These are phyloP conservation scores for Malthinus seriepunctatus DNA, from an alignment of 2,888 invertebrate genomes.

Conservation along the genomic window DNA sequence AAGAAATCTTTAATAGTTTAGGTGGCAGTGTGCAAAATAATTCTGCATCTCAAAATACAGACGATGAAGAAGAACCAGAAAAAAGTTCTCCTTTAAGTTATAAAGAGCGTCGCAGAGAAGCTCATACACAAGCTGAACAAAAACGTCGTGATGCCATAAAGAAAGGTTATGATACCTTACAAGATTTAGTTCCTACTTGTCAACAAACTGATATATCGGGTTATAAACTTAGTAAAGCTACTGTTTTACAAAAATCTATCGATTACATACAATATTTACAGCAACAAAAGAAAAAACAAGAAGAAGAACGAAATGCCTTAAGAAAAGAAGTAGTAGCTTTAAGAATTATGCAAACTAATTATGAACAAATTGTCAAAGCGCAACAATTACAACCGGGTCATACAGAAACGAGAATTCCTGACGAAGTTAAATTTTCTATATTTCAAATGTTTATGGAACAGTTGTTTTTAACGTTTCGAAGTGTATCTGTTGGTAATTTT, in stretches of 20 bases:
- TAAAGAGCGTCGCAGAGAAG: constrained; percentile 91
- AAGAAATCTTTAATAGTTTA: constrained; percentile 1
- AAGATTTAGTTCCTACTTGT: constrained; percentile 91
- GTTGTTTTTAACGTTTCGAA: constrained; percentile 87
- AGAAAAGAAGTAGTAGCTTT: constrained; percentile 92
- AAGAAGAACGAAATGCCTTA: constrained; percentile 88
- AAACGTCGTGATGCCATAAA: constrained; percentile 96
- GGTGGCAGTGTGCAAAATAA: background rate
- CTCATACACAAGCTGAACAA: constrained; percentile 96
- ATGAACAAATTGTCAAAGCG: constrained; percentile 94
- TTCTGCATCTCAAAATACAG: constrained; percentile 50
- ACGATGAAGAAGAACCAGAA: constrained; percentile 64
- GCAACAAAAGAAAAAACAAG: constrained; percentile 90
- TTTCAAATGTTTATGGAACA: constrained; percentile 95
- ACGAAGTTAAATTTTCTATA: constrained; percentile 96
- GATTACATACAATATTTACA: constrained; percentile 91
- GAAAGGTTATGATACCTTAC: constrained; percentile 93
- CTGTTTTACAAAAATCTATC: constrained; percentile 91
- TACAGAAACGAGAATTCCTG: constrained; percentile 85
- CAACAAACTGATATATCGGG: constrained; percentile 88
- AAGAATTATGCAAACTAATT: constrained; percentile 92
- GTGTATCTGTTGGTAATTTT: constrained; percentile 89
- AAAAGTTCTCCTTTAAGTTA: constrained; percentile 75
- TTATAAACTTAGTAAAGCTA: constrained; percentile 95
- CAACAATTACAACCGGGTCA: constrained; percentile 91